phyloP scores from a whole-genome alignment of 2,113 vertebrate genomes.

The Phyllostomus hastatus region DNA sequence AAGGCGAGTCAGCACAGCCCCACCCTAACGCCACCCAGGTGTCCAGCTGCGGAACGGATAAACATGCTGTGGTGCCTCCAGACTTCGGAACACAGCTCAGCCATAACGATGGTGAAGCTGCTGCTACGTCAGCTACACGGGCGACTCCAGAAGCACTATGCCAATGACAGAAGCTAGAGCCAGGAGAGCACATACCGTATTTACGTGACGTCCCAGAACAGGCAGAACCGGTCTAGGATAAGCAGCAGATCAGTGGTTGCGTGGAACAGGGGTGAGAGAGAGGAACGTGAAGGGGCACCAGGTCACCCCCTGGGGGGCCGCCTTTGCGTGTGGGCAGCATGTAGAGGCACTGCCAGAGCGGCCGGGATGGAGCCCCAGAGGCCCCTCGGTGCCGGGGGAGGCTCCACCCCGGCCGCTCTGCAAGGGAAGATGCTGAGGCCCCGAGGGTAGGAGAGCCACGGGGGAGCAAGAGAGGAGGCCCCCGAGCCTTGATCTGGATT shows the following conservation, averaged over 20 bases:
- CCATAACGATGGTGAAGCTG: neutral
- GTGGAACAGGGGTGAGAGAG: neutral
- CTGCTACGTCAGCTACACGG: neutral
- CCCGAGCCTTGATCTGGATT: neutral
- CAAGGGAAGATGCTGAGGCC: neutral
- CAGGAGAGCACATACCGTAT: neutral
- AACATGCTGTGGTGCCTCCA: accelerated
- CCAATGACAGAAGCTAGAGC: neutral
- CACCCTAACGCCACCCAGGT: neutral
- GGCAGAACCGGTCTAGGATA: neutral
- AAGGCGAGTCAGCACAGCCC: neutral
- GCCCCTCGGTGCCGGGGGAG: too few species aligned
- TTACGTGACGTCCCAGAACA: neutral
- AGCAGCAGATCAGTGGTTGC: neutral
- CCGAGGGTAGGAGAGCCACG: neutral
- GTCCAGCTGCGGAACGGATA: neutral
- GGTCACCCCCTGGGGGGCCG: neutral
- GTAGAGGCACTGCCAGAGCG: neutral
- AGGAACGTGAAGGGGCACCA: neutral
- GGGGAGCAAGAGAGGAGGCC: neutral
- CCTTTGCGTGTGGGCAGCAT: neutral
- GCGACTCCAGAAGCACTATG: neutral
- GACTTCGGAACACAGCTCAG: neutral
- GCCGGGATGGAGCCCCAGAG: neutral
- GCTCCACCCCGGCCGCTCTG: neutral